Evolutionary conservation across 2,113 vertebrate species (phyloP), one percentile per base, ranked within the genome.

Genomic region (Phrynosoma blainvillii): DNA sequence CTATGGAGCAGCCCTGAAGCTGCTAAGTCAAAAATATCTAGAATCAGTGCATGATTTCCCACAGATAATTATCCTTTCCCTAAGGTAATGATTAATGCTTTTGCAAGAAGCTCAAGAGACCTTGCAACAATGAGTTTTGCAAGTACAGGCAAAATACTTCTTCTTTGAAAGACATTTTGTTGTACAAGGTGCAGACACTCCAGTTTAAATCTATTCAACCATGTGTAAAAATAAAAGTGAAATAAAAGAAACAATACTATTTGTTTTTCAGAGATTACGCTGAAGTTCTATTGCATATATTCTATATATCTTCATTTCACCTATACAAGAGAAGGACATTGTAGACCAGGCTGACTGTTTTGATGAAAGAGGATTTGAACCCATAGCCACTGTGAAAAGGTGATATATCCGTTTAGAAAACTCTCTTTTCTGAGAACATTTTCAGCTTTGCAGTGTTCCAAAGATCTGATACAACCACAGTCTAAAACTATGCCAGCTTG

Each of bases 61-160:
- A 85, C 4, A 4, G 91, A 88, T 92, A 92, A 95, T 89, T 91
- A 73, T 77, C 52, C 90, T 91, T 94, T 92, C 92, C 89, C 92
- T 87, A 73, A 91, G 92, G 92, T 93, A 91, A 91, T 88, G 94
- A 93, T 91, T 91, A 88, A 74, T 81, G 84, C 65, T 80, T 87
- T 89, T 77, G 90, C 89, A 91, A 90, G 91, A 91, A 85, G 0
- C 88, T 88, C 86, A 87, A 83, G 81, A 65, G 85, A 89, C 90
- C 84, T 79, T 54, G 90, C 79, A 91, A 83, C 56, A 2, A 86
- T 30, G 0, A 83, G 36, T 88, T 83, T 54, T 88, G 83, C 91
- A 94, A 93, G 93, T 14, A 79, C 65, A 27, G 94, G 88, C 94
- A 93, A 87, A 85, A 1, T 68, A 94, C 65, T 76, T 56, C 82